Evolutionary conservation across 2,113 vertebrate species (phyloP), one percentile per base, ranked within the genome.

Genomic region (Lasiurus cinereus): DNA sequence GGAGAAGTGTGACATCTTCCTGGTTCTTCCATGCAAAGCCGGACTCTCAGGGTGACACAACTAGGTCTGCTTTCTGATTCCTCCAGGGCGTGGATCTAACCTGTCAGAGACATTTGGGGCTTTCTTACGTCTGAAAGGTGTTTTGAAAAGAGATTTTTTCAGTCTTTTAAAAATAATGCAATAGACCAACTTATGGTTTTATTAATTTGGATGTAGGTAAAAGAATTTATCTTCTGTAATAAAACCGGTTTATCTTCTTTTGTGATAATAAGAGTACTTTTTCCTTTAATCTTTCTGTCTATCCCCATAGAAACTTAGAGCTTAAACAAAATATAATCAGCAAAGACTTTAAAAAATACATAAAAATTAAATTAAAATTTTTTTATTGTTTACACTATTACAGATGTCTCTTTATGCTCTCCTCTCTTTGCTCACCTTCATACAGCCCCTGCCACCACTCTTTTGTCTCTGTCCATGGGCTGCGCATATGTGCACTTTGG

Each of bases 161-260:
- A 72, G 13, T 72, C 43, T 94, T 88, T 78, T 52, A 74, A 94
- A 88, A 66, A 69, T 31, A 83, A 83, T 46, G 33, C 56, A 79
- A 8, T 10, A 89, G 21, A 4, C 56, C 22, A 27, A 62, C 6
- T 18, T 90, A 27, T 18, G 36, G 50, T 73, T 83, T 78, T 43
- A 10, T 72, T 77, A 76, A 67, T 89, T 82, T 89, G 43, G 27
- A 48, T 86, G 77, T 77, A 92, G 4, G 24, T 91, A 33, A 72
- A 86, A 70, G 70, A 64, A 11, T 29, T 96, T 31, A 56, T 74
- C 52, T 88, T 88, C 33, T 84, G 14, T 62, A 52, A 62, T 18
- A 33, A 91, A 96, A 80, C 18, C 21, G n/a, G 29, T 64, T 91
- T 77, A 36, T 83, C 84, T 93, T 16, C 67, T 93, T 92, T 59